Evolutionary conservation across 2,113 vertebrate species (phyloP), one percentile per base, ranked within the genome.

Genomic region (Perca flavescens): DNA sequence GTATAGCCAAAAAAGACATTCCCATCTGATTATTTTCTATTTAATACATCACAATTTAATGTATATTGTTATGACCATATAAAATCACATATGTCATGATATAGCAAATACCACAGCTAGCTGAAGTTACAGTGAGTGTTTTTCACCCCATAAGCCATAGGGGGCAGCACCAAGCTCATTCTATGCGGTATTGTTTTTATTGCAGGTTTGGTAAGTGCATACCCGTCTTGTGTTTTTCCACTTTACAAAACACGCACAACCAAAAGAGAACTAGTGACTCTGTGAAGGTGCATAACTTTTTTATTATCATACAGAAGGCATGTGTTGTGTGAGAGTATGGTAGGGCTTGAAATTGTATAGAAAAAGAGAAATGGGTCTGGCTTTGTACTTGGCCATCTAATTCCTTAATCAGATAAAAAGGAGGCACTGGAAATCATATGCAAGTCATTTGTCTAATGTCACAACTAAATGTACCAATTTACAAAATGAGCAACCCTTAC

Each of bases 391-490:
- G 47, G 61, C 52, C 71, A 84, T 74, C 53, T 69, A 47, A 74
- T 86, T 83, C 14, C 70, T 58, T 64, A 62, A 77, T 76, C 22
- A 65, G 19, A 79, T 67, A 57, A 64, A 73, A 79, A 62, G 13
- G 34, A 47, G 8, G 66, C 12, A 28, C 28, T 63, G 57, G 14
- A 43, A 68, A 74, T 67, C 12, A 80, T 13, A 50, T 46, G 19
- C 4, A 66, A 34, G 12, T 40, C 2, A 36, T 68, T 58, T 40
- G 58, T 75, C 22, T 50, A 8, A 54, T 21, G 49, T 61, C 54
- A 6, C 69, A 9, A 14, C 58, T 61, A 12, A 49, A 73, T 79
- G 36, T 10, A 28, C 3, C 52, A 46, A 49, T 22, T 34, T 14
- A 36, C 4, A 54, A 25, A 43, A 70, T 6, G 4, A 70, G 14